These are phyloP conservation scores for Diplodus puntazzo DNA, from an alignment of 2,797 vertebrate species.

Conservation along the genomic window DNA sequence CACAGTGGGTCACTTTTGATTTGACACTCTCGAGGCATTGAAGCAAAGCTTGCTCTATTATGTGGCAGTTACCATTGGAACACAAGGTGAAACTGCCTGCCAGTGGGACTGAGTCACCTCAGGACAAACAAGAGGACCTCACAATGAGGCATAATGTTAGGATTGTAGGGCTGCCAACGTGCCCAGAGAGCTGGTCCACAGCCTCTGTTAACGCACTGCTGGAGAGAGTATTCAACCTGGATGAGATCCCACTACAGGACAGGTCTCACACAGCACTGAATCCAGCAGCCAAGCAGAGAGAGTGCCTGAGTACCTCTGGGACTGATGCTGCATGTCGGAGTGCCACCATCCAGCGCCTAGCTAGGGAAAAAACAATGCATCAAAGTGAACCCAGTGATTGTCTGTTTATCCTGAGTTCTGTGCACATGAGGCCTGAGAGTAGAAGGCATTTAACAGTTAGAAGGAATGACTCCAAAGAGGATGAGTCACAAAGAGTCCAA, in stretches of 20 bases:
- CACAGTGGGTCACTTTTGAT: conserved; percentile 7
- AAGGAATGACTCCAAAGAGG: background rate
- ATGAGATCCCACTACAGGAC: conserved; percentile 34
- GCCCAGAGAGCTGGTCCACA: conserved; percentile 30
- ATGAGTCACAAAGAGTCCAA: background rate
- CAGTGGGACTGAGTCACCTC: conserved; percentile 10
- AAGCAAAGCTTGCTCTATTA: conserved; percentile 1
- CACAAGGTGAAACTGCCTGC: conserved; percentile 37
- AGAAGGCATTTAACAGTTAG: background rate
- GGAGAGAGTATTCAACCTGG: conserved; percentile 40
- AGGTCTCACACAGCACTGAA: conserved; percentile 14
- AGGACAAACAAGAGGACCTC: conserved; percentile 41
- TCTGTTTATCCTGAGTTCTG: background rate
- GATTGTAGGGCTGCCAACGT: conserved; percentile 42
- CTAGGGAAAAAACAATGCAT: conserved; percentile 21
- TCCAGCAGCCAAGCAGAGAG: conserved; percentile 26
- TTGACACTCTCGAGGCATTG: conserved; percentile 6
- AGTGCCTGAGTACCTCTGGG: background rate
- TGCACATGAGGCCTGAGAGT: background rate
- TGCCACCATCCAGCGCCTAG: background rate
- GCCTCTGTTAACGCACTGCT: conserved; percentile 41
- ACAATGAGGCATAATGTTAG: conserved; percentile 40
- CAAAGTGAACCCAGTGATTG: conserved; percentile 6
- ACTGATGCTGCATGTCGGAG: background rate
- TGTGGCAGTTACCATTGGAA: conserved; percentile 24